Evolutionary conservation across 2,888 invertebrate species (phyloP).

Genomic region (Polymixis flavicincta): DNA sequence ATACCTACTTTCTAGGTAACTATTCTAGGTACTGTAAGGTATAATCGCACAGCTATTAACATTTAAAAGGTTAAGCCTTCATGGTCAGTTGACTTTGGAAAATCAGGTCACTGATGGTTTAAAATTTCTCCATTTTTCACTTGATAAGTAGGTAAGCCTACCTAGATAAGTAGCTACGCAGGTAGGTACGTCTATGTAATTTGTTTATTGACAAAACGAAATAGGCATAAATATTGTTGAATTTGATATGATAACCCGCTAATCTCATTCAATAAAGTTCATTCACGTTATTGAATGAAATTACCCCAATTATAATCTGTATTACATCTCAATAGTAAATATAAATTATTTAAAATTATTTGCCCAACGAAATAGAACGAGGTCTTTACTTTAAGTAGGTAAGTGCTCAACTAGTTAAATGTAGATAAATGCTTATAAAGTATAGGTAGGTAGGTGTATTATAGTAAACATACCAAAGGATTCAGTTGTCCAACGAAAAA

Average conservation of each 20-base stretch:
- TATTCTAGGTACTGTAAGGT: conserved; percentile 37
- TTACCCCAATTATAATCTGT: conserved; percentile 34
- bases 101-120: conserved; percentile 43
- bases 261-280: conserved; percentile 25
- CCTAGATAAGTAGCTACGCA: neutral
- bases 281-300: conserved; percentile 54
- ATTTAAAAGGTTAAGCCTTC: conserved; percentile 47
- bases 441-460: neutral
- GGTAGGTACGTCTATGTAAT: neutral
- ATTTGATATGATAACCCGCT: conserved; percentile 46
- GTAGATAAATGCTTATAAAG: neutral
- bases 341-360: conserved; percentile 33
- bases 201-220: conserved; percentile 31
- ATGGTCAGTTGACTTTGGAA: conserved; percentile 48
- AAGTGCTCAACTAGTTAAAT: neutral
- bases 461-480: neutral
- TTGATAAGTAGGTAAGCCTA: conserved; percentile 12
- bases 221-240: neutral
- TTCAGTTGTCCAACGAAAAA: conserved; percentile 16
- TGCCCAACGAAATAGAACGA: conserved; percentile 19
- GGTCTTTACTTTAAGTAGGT: conserved; percentile 7
- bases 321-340: conserved; percentile 3
- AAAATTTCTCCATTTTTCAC: conserved; percentile 49
- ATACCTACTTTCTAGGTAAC: conserved; percentile 47
- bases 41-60: conserved; percentile 55